phyloP scores from a whole-genome alignment of 2,113 vertebrate genomes.

The Urocitellus parryii region DNA sequence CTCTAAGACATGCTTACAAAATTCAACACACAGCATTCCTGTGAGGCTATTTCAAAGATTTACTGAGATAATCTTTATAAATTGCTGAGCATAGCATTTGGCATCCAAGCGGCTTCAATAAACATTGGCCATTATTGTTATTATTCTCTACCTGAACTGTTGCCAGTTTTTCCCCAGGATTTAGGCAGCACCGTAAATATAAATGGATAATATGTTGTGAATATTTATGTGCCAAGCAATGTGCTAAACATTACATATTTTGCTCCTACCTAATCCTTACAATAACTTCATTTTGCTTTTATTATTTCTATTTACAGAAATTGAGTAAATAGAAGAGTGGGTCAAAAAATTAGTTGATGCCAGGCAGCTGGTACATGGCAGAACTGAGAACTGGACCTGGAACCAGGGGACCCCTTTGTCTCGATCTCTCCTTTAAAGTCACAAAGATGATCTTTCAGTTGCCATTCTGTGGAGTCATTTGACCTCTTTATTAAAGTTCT shows the following conservation, averaged over 20 bases:
- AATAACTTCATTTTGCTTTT: not conserved
- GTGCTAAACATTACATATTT: not conserved
- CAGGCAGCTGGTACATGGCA: not conserved
- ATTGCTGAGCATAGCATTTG: constrained; percentile 42
- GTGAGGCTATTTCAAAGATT: constrained; percentile 43
- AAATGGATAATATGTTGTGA: not conserved
- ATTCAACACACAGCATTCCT: not conserved
- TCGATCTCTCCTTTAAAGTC: not conserved
- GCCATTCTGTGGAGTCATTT: not conserved
- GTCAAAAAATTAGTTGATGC: not conserved
- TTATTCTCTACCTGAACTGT: not conserved
- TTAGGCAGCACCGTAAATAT: constrained; percentile 1
- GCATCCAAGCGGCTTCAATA: not conserved
- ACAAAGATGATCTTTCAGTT: not conserved
- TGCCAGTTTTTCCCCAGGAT: not conserved
- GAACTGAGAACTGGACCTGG: not conserved
- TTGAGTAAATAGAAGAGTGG: not conserved
- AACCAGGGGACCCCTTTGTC: not conserved
- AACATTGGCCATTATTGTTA: not conserved
- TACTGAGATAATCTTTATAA: constrained; percentile 53
- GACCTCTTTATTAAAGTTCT: constrained; percentile 6
- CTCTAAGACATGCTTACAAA: not conserved
- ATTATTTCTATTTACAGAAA: not conserved
- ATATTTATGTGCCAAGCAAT: not conserved
- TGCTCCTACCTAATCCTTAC: not conserved